phyloP scores from a whole-genome alignment of 2,113 vertebrate genomes.

The Brienomyrus brachyistius region DNA sequence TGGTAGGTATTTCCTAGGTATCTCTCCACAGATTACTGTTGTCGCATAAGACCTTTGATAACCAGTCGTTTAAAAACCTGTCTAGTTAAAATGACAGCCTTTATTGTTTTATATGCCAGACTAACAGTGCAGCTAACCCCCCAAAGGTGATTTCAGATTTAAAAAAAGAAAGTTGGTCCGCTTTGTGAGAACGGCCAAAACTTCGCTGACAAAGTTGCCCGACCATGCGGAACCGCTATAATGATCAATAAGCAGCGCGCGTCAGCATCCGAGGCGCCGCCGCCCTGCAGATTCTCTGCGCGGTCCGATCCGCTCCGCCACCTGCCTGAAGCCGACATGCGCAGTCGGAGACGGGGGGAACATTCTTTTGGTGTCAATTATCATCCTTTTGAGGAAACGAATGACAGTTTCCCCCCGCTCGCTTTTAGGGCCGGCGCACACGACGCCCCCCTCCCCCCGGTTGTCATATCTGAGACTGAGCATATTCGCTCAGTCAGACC shows the following conservation, averaged over 20 bases:
- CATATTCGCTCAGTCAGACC: not conserved
- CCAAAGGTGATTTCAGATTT: not conserved
- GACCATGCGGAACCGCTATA: not conserved
- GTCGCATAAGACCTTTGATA: not conserved
- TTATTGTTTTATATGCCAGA: not conserved
- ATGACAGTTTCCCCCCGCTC: not conserved
- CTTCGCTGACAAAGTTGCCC: not conserved
- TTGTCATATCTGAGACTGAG: not conserved
- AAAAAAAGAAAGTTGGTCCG: not conserved
- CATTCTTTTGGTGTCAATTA: constrained; percentile 1
- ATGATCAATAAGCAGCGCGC: not conserved
- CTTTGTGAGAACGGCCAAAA: not conserved
- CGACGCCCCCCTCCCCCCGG: not conserved
- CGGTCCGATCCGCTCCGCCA: not conserved
- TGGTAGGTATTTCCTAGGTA: not conserved
- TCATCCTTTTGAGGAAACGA: not conserved
- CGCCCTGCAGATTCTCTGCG: no score
- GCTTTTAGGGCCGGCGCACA: not conserved
- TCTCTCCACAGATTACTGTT: not conserved
- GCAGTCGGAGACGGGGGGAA: not conserved
- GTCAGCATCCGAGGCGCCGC: not conserved
- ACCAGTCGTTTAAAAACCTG: not conserved
- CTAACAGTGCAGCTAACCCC: not conserved
- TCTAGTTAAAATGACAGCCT: not conserved
- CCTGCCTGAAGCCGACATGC: not conserved